Percentiles rank a stretch among this genome's conserved stretches.
Evolutionary conservation across 2,113 vertebrate species (phyloP).

Genomic region (Muscicapa adusta): DNA sequence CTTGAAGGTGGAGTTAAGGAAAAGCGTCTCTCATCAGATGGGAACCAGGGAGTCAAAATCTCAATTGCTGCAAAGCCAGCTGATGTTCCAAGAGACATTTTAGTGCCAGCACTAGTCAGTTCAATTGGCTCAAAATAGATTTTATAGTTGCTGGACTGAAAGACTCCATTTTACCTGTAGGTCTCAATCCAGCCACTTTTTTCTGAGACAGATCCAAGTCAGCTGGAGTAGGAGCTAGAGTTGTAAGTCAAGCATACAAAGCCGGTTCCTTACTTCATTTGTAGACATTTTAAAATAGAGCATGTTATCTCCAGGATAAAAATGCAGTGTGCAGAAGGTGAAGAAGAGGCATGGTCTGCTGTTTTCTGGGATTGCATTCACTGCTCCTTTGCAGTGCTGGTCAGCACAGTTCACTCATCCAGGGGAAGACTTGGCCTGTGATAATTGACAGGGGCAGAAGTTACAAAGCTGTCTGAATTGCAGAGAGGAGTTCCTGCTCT

Average conservation of each 20-base stretch:
- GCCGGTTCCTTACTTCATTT: neutral
- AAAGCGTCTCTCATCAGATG: constrained; percentile 15
- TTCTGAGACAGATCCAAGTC: neutral
- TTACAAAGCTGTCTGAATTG: neutral
- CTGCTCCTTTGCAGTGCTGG: neutral
- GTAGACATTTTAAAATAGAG: constrained; percentile 17
- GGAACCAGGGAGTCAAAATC: constrained; percentile 29
- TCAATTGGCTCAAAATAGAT: constrained; percentile 59
- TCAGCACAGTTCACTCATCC: neutral
- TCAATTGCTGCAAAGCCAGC: constrained; percentile 38
- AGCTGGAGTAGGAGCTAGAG: neutral
- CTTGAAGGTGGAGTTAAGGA: constrained; percentile 21
- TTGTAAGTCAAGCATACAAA: neutral
- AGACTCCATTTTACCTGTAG: neutral
- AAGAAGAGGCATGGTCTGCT: neutral
- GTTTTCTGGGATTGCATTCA: constrained; percentile 21
- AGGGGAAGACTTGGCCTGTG: neutral
- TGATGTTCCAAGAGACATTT: constrained; percentile 24
- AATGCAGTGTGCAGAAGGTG: constrained; percentile 1
- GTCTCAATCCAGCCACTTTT: neutral
- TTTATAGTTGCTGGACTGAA: neutral
- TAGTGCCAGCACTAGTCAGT: constrained; percentile 1
- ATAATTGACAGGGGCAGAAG: neutral
- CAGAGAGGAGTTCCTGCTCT: neutral
- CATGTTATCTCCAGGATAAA: neutral